Evolutionary conservation across 2,113 vertebrate species (phyloP), one percentile per base, ranked within the genome.

Genomic region (Motacilla alba): DNA sequence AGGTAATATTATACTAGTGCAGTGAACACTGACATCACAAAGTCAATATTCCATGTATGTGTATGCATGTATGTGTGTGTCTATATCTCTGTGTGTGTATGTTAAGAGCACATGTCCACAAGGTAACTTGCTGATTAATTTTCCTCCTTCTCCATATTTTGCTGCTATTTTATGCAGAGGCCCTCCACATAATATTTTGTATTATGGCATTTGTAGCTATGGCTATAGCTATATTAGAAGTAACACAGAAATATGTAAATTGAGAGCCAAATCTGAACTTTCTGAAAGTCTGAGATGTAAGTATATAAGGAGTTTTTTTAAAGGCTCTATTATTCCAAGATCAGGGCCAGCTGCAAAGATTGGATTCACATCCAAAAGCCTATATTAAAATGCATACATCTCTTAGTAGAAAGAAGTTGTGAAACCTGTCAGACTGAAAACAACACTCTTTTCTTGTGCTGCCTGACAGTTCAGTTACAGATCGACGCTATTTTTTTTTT

Each of bases 351-450:
- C 77, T 95, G 87, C 77, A 95, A 89, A 91, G 46, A 79, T 43
- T 85, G 63, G 66, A 91, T 66, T 68, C 87, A 80, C 20, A 66
- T 91, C 78, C 81, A 93, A 87, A 95, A 76, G 16, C 70, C 55
- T 89, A 59, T 94, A 96, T 97, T 97, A 94, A 97, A 97, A 97
- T 96, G 94, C 95, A 97, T 95, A 97, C 86, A 92, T 70, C 95
- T 97, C 85, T 91, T 53, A 76, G 64, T 97, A 96, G 89, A 94
- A 97, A 96, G 75, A 92, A 89, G 85, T 94, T 97, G 97, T 95
- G 92, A 96, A 97, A 96, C 81, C 87, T 90, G 94, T 94, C 68
- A 93, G 86, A 55, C 77, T 94, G 78, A 96, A 93, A 97, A 97
- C 94, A 97, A 95, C 85, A 92, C 72, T 89, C 82, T 96, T 96